A percentile compares a stretch with the other conserved stretches of the same genome.
Evolutionary conservation across 2,113 vertebrate species (phyloP).

Genomic region (Aphyosemion australe): DNA sequence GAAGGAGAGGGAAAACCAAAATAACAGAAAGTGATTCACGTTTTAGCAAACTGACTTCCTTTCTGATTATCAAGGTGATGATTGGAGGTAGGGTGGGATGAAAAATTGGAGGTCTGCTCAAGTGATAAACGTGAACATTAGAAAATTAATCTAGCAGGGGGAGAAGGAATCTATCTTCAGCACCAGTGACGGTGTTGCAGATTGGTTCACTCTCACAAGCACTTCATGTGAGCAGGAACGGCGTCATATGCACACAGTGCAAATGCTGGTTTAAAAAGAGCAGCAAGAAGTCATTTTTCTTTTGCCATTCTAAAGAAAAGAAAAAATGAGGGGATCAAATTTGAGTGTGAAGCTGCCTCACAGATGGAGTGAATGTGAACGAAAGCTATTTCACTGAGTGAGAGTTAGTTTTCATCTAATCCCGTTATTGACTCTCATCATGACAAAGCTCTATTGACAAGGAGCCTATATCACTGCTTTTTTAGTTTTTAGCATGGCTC

Average conservation of each 20-base stretch:
- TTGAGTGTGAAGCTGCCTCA: conserved; percentile 51
- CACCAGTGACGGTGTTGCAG: conserved; percentile 62
- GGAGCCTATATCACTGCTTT: conserved; percentile 31
- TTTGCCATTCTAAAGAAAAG: conserved; percentile 29
- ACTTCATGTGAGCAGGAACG: conserved; percentile 21
- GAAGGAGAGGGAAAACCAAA: conserved; percentile 17
- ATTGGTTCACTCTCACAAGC: conserved; percentile 45
- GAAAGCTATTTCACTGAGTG: conserved; percentile 32
- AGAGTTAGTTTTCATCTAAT: conserved; percentile 65
- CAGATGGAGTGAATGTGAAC: conserved; percentile 55
- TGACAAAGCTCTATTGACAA: conserved; percentile 66
- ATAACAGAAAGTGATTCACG: conserved; percentile 59
- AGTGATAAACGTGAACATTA: conserved; percentile 86
- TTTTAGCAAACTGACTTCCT: conserved; percentile 73
- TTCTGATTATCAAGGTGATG: conserved; percentile 78
- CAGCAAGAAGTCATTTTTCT: conserved; percentile 49
- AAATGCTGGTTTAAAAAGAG: conserved; percentile 65
- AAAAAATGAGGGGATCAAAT: conserved; percentile 60
- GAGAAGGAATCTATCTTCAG: conserved; percentile 78
- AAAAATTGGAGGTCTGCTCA: conserved; percentile 75
- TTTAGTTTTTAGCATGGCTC: no score
- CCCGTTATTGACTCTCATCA: conserved; percentile 58
- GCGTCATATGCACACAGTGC: conserved; percentile 29
- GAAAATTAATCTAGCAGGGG: conserved; percentile 84
- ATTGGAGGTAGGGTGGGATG: conserved; percentile 45